Evolutionary conservation across 2,797 vertebrate genomes (phyloP).

Genomic region (Sphenopsis melanotis): DNA sequence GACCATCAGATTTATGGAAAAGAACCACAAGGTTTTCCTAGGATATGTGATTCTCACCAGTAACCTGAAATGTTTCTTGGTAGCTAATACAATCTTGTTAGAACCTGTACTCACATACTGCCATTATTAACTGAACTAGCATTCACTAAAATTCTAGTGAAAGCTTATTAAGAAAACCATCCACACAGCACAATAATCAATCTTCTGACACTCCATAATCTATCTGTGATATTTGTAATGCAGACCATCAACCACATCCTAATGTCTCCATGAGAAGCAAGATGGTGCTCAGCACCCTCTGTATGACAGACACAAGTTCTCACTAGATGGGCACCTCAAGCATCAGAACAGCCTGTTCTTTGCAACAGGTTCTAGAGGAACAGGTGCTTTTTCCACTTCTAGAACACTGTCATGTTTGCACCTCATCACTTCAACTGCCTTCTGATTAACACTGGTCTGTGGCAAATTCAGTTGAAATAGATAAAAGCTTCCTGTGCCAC

Average conservation of each 20-base stretch:
- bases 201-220: not conserved
- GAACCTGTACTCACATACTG: not conserved
- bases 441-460: not conserved
- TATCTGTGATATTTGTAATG: not conserved
- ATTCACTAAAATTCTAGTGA: not conserved
- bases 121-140: not conserved
- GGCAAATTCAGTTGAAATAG: not conserved
- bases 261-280: not conserved
- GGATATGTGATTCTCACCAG: not conserved
- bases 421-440: not conserved
- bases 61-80: not conserved
- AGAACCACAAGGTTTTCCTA: not conserved
- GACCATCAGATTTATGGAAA: not conserved
- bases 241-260: not conserved
- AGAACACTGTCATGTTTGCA: not conserved
- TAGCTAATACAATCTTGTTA: not conserved
- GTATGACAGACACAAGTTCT: not conserved
- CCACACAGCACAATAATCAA: not conserved
- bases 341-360: not conserved
- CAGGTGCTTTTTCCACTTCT: not conserved
- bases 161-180: not conserved
- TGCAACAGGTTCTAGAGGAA: not conserved
- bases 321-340: not conserved
- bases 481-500: not conserved
- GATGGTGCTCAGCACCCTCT: not conserved